Base-by-base conservation (phyloP, 2,888 invertebrate species). In the Calameuta pallipes region DNA sequence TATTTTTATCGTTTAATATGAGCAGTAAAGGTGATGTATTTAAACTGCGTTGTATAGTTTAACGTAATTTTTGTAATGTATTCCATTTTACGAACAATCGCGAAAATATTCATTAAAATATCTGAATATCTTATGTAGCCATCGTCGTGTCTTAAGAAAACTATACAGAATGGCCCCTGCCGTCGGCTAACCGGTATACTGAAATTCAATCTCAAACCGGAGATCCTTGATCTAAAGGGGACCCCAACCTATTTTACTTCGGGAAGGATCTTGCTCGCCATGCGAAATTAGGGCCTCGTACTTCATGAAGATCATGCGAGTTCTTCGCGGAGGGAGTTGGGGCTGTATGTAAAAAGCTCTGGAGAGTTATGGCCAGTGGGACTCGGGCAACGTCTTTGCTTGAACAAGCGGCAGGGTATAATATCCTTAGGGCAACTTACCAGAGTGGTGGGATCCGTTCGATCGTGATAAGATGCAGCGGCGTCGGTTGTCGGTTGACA, bases 381-480 rank as follows among this genome's bases (percentile, higher is more conserved):
- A 36, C 80, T 83, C 83, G 82, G 80, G 73, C 82, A 83, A 83
- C 81, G 73, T 81, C 83, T 80, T 78, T 83, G 84, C 83, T 86
- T 83, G 82, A 85, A 84, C 86, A 83, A 85, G 86, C 86, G 80
- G 73, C 69, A 68, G 76, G 35, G 74, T 34, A 74, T 74, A 74
- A 34, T 74, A 74, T 30, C 74, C 74, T 33, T 34, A 34, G 74
- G 74, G 74, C 69, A 31, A 74, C 74, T 76, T 80, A 78, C 73
- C 78, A 77, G 79, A 82, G 76, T 79, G 73, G 75, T 37, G 78
- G 78, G 77, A 79, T 78, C 82, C 36, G 34, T 74, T 34, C 83
- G 89, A 89, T 89, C 88, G 87, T 86, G 89, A 90, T 90, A 89
- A 90, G 89, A 89, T 84, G 85, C 85, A 85, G 86, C 87, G 88